phyloP scores from a whole-genome alignment of 2,113 vertebrate species.

The Bubo scandiacus region DNA sequence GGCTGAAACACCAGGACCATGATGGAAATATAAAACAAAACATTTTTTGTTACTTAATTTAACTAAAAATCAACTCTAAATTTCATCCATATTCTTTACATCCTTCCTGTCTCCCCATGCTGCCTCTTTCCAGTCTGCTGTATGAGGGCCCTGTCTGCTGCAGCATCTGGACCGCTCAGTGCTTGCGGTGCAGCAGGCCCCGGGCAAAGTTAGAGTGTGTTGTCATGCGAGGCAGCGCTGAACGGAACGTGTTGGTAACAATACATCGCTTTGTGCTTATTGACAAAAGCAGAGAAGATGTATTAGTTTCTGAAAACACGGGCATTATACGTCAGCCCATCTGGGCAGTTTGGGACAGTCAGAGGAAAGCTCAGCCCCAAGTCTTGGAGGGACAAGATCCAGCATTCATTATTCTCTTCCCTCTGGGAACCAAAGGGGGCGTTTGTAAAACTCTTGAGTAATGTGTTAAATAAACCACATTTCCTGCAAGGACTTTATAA shows the following conservation, averaged over 20 bases:
- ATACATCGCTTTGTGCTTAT: not conserved
- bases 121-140: not conserved
- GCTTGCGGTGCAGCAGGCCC: not conserved
- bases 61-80: not conserved
- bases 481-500: not conserved
- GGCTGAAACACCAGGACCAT: not conserved
- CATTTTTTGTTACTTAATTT: not conserved
- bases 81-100: not conserved
- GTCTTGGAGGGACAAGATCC: not conserved
- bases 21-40: not conserved
- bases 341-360: not conserved
- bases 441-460: not conserved
- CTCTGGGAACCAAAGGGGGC: not conserved
- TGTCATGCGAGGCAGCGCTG: not conserved
- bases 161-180: not conserved
- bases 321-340: not conserved
- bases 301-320: not conserved
- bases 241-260: not conserved
- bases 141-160: not conserved
- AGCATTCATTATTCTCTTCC: not conserved
- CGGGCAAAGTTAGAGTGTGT: rapidly evolving
- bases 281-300: not conserved
- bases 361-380: not conserved
- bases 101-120: not conserved
- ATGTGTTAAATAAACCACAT: not conserved